phyloP scores from a whole-genome alignment of 2,888 invertebrate species.

The Scaptodrosophila latifasciaeformis region DNA sequence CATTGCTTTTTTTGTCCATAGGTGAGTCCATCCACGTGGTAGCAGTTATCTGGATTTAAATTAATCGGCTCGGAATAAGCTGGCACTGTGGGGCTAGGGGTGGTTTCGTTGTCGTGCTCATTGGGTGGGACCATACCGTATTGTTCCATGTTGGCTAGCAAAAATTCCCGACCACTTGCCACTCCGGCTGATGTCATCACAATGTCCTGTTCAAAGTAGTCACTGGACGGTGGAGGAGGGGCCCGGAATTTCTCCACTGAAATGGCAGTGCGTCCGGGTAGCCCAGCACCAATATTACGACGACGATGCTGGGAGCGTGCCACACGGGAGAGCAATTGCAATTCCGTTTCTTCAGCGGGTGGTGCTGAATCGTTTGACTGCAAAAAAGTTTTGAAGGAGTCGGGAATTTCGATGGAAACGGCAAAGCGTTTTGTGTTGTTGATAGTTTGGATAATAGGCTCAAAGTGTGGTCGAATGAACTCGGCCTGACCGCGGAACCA shows the following conservation, averaged over 20 bases:
- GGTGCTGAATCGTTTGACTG: conserved; percentile 26
- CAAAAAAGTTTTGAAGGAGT: conserved; percentile 63
- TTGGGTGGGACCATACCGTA: conserved; percentile 43
- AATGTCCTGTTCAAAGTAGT: conserved; percentile 61
- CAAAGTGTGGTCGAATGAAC: conserved; percentile 63
- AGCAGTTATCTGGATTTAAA: conserved; percentile 73
- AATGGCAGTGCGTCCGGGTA: conserved; percentile 31
- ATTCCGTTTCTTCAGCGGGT: conserved; percentile 27
- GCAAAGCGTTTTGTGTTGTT: conserved; percentile 72
- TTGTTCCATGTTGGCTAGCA: conserved; percentile 57
- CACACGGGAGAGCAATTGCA: conserved; percentile 62
- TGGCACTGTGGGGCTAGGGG: conserved; percentile 50
- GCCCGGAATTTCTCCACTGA: conserved; percentile 42
- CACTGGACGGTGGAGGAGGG: conserved; percentile 23
- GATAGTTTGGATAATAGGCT: conserved; percentile 70
- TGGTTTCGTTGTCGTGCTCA: conserved; percentile 47
- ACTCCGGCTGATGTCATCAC: conserved; percentile 55
- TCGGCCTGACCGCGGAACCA: conserved; percentile 68
- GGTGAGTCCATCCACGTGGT: conserved; percentile 70
- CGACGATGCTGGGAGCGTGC: conserved; percentile 68
- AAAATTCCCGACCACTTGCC: conserved; percentile 60
- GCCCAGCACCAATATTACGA: conserved; percentile 58
- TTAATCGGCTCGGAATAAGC: conserved; percentile 72
- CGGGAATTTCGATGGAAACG: conserved; percentile 72
- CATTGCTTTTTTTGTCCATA: conserved; percentile 74